These are phyloP conservation scores for Netelia virgata DNA, from an alignment of 2,888 invertebrate genomes.

Conservation along the genomic window DNA sequence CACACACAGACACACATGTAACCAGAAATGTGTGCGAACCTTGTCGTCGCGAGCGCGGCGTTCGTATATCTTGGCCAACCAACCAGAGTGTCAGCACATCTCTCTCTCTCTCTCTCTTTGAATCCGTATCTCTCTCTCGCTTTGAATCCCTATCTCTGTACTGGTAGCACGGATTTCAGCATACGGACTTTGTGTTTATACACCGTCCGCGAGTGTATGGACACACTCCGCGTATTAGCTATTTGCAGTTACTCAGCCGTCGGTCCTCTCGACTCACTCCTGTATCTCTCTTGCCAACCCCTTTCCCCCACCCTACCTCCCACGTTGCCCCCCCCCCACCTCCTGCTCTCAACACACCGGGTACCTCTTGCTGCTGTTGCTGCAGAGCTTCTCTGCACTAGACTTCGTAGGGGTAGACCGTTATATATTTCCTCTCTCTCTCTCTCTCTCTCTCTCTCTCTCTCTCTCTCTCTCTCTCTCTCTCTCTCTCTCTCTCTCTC, in stretches of 20 bases:
- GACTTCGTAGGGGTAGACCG: too few relatives aligned
- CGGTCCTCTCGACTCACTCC: slow-evolving; percentile 58
- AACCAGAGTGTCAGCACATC: slow-evolving; percentile 54
- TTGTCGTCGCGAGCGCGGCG: slow-evolving; percentile 31
- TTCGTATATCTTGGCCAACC: slow-evolving; percentile 59
- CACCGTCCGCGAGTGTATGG: slow-evolving; percentile 70
- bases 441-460: too few relatives aligned
- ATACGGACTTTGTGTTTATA: slow-evolving; percentile 73
- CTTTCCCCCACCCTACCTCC: too few relatives aligned
- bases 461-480: too few relatives aligned
- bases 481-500: too few relatives aligned
- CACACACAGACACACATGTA: not conserved
- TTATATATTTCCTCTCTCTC: too few relatives aligned
- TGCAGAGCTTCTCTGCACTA: too few relatives aligned
- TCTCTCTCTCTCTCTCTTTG: slow-evolving; percentile 21
- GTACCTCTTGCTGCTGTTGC: too few relatives aligned
- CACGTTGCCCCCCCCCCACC: too few relatives aligned
- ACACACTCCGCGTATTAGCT: slow-evolving; percentile 75
- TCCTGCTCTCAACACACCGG: too few relatives aligned
- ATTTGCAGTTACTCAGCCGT: slow-evolving; percentile 78
- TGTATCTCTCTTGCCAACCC: slow-evolving; percentile 62
- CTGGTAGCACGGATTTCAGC: slow-evolving; percentile 69
- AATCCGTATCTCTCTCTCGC: slow-evolving; percentile 31
- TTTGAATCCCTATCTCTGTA: slow-evolving; percentile 57
- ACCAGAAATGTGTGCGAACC: slow-evolving; percentile 9